phyloP scores from a whole-genome alignment of 1,140 invertebrate species.

The Lepidurus packardi region DNA sequence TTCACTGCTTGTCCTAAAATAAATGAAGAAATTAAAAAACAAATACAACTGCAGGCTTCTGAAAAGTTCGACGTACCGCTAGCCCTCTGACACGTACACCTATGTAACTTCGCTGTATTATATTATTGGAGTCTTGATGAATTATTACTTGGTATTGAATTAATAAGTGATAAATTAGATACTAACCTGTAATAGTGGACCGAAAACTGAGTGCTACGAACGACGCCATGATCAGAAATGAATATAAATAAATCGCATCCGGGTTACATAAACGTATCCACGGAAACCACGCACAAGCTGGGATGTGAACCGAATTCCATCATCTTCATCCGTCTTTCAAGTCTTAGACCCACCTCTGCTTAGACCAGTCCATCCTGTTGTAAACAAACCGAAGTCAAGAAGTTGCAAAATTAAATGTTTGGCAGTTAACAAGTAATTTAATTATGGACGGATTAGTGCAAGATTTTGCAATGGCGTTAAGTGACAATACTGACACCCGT shows the following conservation, averaged over 20 bases:
- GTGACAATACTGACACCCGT: not conserved
- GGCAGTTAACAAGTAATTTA: not conserved
- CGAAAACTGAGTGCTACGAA: not conserved
- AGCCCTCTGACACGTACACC: too few species aligned
- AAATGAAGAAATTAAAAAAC: not conserved
- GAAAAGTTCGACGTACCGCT: not conserved
- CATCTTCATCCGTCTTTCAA: too few species aligned
- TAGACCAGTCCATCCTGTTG: not conserved
- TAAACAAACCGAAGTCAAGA: not conserved
- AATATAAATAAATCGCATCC: too few species aligned
- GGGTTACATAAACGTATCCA: too few species aligned
- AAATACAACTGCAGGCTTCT: not conserved
- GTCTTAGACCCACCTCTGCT: too few species aligned
- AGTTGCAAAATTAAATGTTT: not conserved
- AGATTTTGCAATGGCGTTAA: slow-evolving; percentile 1
- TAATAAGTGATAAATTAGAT: not conserved
- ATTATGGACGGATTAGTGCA: not conserved
- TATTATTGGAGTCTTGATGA: not conserved
- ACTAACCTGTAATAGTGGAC: not conserved
- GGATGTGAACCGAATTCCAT: too few species aligned
- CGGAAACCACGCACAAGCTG: too few species aligned
- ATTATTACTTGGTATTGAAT: not conserved
- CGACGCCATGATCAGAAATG: slow-evolving; percentile 1
- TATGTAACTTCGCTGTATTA: too few species aligned
- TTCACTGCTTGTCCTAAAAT: not conserved